Base-by-base conservation (phyloP, 2,888 invertebrate species). In the Dexiosoma caninum region DNA sequence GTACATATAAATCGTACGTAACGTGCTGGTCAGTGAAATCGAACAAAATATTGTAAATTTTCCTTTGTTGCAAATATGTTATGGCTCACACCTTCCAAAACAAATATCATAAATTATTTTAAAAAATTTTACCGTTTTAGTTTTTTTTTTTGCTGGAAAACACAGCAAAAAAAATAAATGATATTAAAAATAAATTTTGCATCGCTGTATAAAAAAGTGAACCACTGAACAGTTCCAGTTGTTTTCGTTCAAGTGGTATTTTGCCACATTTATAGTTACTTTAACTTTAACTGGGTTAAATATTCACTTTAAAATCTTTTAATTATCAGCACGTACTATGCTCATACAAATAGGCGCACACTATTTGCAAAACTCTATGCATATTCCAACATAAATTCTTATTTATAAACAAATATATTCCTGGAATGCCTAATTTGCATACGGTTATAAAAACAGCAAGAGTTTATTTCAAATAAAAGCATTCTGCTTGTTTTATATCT, bases 221-320 rank as follows among this genome's bases (percentile, higher is more conserved):
- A n/a, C n/a, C n/a, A n/a, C n/a, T n/a, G n/a, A n/a, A 14, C 46
- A 23, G 12, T 10, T 32, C 9, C 44, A 8, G 0, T 49, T 57
- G 8, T 35, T 40, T 19, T 44, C 10, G 4, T 64, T 67, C 57
- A 59, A 51, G 32, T 67, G 67, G 21, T 59, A 59, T 59, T 74
- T 59, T 75, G 32, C 59, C 57, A 75, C 66, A 59, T 30, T 55
- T 66, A 66, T 23, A 55, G 60, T 62, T 35, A 62, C 76, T 70
- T 69, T 55, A 62, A n/a, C n/a, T n/a, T 62, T 77, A 77, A 71
- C 77, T 77, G 60, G 77, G 80, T 81, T 72, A 81, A 71, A 66
- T 60, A 55, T 55, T 42, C 49, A 62, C 42, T 80, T 55, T 16
- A 60, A 71, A 67, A 60, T 35, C 8, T 37, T 46, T 53, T 53